Evolutionary conservation across 2,888 invertebrate genomes (phyloP), one percentile per base, ranked within the genome.

Genomic region (Hirtodrosophila cameraria): DNA sequence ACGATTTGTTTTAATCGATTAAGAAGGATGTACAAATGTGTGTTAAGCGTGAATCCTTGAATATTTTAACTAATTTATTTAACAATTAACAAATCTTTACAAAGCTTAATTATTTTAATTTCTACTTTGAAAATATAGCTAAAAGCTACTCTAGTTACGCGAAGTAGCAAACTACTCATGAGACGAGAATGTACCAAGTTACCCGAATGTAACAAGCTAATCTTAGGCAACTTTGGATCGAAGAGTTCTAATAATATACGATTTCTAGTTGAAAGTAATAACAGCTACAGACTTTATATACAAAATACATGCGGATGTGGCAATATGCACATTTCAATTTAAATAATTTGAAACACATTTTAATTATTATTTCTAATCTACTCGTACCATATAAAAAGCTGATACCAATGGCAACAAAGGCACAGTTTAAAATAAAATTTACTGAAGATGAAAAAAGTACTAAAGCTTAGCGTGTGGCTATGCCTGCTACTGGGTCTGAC

Each of bases 311-410:
- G n/a, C n/a, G n/a, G 8, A 1, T 23, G 15, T 3, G 15, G 15
- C 12, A 12, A 11, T 8, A 20, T 45, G 46, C 12, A 12, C 12
- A 16, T 28, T 46, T 3, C 12, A 8, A 5, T 9, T 23, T 25
- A 31, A 12, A 8, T 11, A 41, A 1, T n/a, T 28, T n/a, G 11
- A 30, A 42, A 48, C 62, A 31, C 8, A 48, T 49, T 49, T 61
- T 7, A 31, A 43, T 62, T 62, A 20, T 18, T 8, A 7, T 2
- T 46, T 11, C 3, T 12, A 6, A 7, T 28, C 9, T 2, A 1
- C 9, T 15, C 11, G 31, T 45, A 45, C n/a, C n/a, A n/a, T 39
- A 43, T 55, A 48, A 42, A 13, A 1, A 16, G 6, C 3, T 7
- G 7, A 1, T 7, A 9, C 11, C 9, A n/a, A 3, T 6, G 31